Evolutionary conservation across 2,888 invertebrate species (phyloP), one percentile per base, ranked within the genome.

Genomic region (Busseola fusca): DNA sequence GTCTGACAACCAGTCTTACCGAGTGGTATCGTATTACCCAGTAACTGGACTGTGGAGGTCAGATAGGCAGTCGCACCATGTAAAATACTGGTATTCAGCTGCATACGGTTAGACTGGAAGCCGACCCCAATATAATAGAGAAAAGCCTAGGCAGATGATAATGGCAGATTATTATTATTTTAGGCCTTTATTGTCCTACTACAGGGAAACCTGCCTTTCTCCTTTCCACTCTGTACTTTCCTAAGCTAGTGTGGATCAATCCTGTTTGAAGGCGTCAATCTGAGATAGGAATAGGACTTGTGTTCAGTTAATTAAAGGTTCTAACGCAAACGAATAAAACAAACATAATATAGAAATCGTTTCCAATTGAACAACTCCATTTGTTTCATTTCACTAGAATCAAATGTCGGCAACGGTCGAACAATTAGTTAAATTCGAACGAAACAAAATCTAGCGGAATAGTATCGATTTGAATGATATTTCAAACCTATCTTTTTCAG

Each of bases 391-490:
- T 56, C 54, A 42, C 12, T 45, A 48, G 59, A 65, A 66, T 56
- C 42, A 59, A 76, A 75, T 2, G 45, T 42, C 37, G 45, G 34
- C 27, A 40, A 69, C 37, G 37, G 37, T 30, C 40, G 16, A 63
- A 66, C 58, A 59, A 66, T 66, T 76, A 34, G 56, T 80, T 80
- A 45, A 62, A 75, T 50, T 64, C 40, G 18, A 10, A 52, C 25
- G 63, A 45, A 78, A 71, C 30, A 18, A 59, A 80, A 69, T 59
- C 57, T 37, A 4, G 10, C 0, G 5, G 34, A 76, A 72, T 21
- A 57, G n/a, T 65, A 52, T 80, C 58, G 9, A 54, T 62, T 54
- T 21, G n/a, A 68, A 52, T 40, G 14, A 7, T 14, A 62, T 72
- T 60, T 37, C 3, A 59, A 50, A 40, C 63, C 21, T 16, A 52